phyloP scores from a whole-genome alignment of 2,113 vertebrate genomes.

The Scomber scombrus region DNA sequence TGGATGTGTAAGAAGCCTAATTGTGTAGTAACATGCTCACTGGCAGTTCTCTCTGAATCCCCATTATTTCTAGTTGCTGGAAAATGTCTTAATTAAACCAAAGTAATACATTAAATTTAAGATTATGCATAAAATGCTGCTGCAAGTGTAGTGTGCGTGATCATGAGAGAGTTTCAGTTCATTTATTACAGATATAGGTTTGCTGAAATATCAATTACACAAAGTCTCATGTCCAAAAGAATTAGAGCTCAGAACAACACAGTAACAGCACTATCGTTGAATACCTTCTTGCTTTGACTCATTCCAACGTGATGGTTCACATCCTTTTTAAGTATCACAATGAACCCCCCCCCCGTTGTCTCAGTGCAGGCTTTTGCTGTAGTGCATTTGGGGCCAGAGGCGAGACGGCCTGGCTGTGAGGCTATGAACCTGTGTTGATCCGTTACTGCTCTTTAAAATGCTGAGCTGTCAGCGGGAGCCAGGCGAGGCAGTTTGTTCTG shows the following conservation, averaged over 20 bases:
- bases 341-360: background rate
- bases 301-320: background rate
- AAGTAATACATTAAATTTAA: background rate
- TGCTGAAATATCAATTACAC: background rate
- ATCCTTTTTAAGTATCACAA: constrained; percentile 4
- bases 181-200: background rate
- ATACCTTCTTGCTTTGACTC: no score
- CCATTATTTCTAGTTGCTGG: background rate
- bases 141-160: background rate
- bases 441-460: constrained; percentile 64
- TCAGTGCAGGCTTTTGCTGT: constrained; percentile 20
- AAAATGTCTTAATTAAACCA: constrained; percentile 2
- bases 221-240: background rate
- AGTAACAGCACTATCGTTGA: no score
- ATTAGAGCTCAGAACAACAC: background rate
- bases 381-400: constrained; percentile 45
- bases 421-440: constrained; percentile 64
- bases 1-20: background rate
- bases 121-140: background rate
- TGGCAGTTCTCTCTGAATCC: no score
- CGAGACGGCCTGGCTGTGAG: constrained; percentile 40
- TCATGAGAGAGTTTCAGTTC: constrained; percentile 2
- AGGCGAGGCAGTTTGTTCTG: constrained; percentile 76
- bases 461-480: constrained; percentile 72
- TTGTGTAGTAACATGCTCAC: background rate